Evolutionary conservation across 2,888 invertebrate species (phyloP).

Genomic region (Perdita meconis): DNA sequence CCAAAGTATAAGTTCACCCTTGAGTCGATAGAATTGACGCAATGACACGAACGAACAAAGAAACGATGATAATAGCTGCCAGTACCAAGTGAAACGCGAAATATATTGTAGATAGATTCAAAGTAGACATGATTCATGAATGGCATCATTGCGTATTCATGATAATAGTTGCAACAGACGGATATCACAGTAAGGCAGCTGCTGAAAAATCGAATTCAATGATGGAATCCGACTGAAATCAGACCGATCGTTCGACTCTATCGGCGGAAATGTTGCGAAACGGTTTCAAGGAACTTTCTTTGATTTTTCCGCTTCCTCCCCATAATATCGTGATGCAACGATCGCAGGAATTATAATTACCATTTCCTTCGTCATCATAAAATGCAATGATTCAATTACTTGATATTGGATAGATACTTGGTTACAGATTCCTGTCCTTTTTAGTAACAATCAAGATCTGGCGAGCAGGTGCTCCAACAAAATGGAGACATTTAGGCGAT

Average conservation of each 20-base stretch:
- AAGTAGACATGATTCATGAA: constrained; percentile 29
- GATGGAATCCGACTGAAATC: constrained; percentile 18
- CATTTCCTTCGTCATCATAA: background rate
- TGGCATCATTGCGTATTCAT: background rate
- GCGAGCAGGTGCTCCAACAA: background rate
- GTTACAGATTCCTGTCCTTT: background rate
- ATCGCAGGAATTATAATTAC: constrained; percentile 12
- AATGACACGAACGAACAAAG: background rate
- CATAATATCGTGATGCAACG: background rate
- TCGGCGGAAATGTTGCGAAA: background rate
- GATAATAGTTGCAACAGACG: constrained; percentile 4
- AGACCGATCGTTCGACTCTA: background rate
- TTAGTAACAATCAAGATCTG: background rate
- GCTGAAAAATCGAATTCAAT: constrained; percentile 26
- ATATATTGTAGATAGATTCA: background rate
- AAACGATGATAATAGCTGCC: background rate
- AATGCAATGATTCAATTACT: background rate
- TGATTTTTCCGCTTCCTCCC: background rate
- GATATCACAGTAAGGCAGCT: background rate
- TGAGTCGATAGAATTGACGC: too few species aligned
- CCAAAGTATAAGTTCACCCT: too few species aligned
- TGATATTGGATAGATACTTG: background rate
- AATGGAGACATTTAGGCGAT: background rate
- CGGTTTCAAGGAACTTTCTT: background rate
- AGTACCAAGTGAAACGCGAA: background rate